These are phyloP conservation scores for Dichetophora obliterata DNA, from an alignment of 2,888 invertebrate genomes.

Conservation along the genomic window DNA sequence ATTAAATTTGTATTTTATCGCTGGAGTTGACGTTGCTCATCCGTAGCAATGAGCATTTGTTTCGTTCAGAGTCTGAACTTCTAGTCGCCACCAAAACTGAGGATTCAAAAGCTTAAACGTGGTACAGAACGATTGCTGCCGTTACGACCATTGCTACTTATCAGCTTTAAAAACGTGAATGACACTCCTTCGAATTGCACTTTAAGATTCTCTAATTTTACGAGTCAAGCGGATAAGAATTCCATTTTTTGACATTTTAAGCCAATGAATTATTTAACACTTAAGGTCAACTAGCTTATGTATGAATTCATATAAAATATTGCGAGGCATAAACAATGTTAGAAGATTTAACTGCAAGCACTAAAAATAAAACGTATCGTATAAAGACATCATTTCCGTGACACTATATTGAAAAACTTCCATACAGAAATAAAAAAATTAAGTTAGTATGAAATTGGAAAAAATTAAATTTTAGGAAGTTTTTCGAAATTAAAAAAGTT, in stretches of 20 bases:
- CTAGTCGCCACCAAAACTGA: neutral
- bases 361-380: too few relatives aligned
- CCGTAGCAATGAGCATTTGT: neutral
- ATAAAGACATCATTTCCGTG: too few relatives aligned
- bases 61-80: neutral
- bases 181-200: constrained; percentile 7
- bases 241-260: constrained; percentile 1
- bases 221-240: constrained; percentile 4
- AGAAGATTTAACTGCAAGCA: too few relatives aligned
- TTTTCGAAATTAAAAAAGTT: too few relatives aligned
- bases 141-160: neutral
- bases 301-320: too few relatives aligned
- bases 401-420: too few relatives aligned
- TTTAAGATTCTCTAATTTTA: neutral
- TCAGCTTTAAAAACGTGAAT: neutral
- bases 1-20: constrained; percentile 19
- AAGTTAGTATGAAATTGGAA: too few relatives aligned
- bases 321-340: too few relatives aligned
- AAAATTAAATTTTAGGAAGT: too few relatives aligned
- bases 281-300: neutral
- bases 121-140: neutral
- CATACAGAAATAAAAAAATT: too few relatives aligned
- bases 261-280: constrained; percentile 18
- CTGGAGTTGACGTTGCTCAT: neutral
- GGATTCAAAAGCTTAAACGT: neutral